Evolutionary conservation across 2,888 invertebrate species (phyloP).

Genomic region (Drosophila rubida): DNA sequence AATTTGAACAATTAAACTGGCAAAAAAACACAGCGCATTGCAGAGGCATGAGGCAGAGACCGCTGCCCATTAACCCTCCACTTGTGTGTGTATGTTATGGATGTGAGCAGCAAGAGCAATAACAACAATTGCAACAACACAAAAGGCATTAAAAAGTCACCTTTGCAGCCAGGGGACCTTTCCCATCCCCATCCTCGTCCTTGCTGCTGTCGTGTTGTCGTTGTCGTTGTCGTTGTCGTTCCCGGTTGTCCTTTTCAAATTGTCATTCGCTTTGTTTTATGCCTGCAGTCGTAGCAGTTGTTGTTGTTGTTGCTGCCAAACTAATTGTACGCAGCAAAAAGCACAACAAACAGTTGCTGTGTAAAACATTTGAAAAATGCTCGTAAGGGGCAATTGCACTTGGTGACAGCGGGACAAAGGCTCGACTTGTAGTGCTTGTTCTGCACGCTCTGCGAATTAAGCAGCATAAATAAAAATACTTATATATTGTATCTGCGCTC

Average conservation of each 20-base stretch:
- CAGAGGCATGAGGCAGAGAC: slow-evolving; percentile 3
- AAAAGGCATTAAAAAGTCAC: slow-evolving; percentile 76
- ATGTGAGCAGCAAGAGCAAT: slow-evolving; percentile 33
- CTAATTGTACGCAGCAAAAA: slow-evolving; percentile 78
- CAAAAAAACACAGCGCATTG: slow-evolving; percentile 37
- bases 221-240: slow-evolving; percentile 22
- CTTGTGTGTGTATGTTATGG: slow-evolving; percentile 37
- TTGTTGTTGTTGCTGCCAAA: slow-evolving; percentile 63
- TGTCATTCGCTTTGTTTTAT: slow-evolving; percentile 74
- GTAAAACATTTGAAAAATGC: slow-evolving; percentile 75
- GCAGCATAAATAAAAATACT: slow-evolving; percentile 74
- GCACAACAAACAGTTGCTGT: slow-evolving; percentile 64
- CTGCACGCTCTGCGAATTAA: slow-evolving; percentile 73
- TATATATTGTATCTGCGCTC: slow-evolving; percentile 41
- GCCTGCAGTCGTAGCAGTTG: slow-evolving; percentile 59
- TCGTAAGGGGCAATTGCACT: slow-evolving; percentile 73
- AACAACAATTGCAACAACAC: slow-evolving; percentile 53
- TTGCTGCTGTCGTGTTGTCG: slow-evolving; percentile 11
- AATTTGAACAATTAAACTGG: slow-evolving; percentile 68
- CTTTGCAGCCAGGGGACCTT: slow-evolving; percentile 62
- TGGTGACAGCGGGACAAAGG: slow-evolving; percentile 49
- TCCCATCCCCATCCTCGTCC: slow-evolving; percentile 22
- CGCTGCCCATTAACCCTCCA: slow-evolving; percentile 46
- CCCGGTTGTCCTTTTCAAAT: slow-evolving; percentile 67
- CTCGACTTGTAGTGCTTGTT: slow-evolving; percentile 40